A percentile compares a stretch with the other conserved stretches of the same genome.
phyloP scores from a whole-genome alignment of 2,888 invertebrate genomes.

The Hedychridium roseum region DNA sequence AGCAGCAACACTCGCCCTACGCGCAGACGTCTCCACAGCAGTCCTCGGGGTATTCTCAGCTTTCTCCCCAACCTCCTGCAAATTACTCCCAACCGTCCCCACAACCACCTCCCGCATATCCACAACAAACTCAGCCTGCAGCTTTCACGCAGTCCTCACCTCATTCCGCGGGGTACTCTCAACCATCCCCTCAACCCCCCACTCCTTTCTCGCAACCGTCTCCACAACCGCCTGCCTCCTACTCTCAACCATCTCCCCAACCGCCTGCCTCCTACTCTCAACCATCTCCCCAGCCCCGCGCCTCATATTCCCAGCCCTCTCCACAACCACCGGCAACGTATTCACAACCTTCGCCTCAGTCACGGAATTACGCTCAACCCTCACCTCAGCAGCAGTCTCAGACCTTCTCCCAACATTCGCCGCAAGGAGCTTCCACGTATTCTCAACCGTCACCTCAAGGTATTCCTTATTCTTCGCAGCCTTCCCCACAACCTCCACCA shows the following conservation, averaged over 20 bases:
- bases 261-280: conserved; percentile 52
- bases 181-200: conserved; percentile 36
- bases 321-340: conserved; percentile 50
- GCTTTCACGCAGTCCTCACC: conserved; percentile 52
- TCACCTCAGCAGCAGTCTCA: conserved; percentile 48
- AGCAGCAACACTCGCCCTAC: conserved; percentile 36
- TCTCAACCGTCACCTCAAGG: conserved; percentile 40
- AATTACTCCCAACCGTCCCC: conserved; percentile 3
- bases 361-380: conserved; percentile 51
- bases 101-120: conserved; percentile 28
- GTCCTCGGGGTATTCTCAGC: conserved; percentile 55
- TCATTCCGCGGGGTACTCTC: conserved; percentile 43
- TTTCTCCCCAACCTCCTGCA: conserved; percentile 17
- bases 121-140: conserved; percentile 19
- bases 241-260: conserved; percentile 51
- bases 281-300: conserved; percentile 9
- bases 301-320: conserved; percentile 10
- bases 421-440: conserved; percentile 31
- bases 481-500: conserved; percentile 53
- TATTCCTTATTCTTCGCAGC: conserved; percentile 43
- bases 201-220: conserved; percentile 43
- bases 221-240: conserved; percentile 61
- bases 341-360: conserved; percentile 57
- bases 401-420: conserved; percentile 43
- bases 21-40: conserved; percentile 51